Conservation (phyloP, 2,797 vertebrate genomes). For the Eidolon dupreanum region DNA sequence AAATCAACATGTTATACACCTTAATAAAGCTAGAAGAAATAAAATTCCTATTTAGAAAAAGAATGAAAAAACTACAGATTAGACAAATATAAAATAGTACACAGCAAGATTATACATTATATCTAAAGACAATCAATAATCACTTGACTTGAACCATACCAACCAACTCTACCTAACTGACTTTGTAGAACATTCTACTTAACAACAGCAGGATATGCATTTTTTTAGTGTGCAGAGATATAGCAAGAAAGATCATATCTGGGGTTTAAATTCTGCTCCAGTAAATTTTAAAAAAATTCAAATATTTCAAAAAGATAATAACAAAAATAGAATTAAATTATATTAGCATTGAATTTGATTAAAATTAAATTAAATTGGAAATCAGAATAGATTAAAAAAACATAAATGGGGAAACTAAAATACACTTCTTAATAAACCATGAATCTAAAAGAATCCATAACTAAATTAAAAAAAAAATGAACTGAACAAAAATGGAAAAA, state of each 20-base stretch:
- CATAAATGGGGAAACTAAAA: not conserved
- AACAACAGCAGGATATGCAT: not conserved
- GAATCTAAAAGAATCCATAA: not conserved
- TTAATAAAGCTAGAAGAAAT: not conserved
- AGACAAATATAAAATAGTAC: not conserved
- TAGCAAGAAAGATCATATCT: not conserved
- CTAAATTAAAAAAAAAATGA: not conserved
- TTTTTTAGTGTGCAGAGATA: not conserved
- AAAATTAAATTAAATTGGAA: not conserved
- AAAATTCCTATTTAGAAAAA: not conserved
- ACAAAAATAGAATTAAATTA: not conserved
- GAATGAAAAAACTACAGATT: not conserved
- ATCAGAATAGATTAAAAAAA: not conserved
- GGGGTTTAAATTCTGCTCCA: not conserved
- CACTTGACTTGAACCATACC: not conserved
- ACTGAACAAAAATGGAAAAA: not conserved
- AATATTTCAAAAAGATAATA: not conserved
- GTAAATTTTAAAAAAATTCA: not conserved
- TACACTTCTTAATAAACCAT: not conserved
- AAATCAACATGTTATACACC: not conserved
- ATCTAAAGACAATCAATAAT: not conserved
- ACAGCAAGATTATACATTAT: not conserved
- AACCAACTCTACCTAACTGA: not conserved
- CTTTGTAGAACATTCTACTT: not conserved
- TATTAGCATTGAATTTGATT: not conserved